phyloP scores from a whole-genome alignment of 2,113 vertebrate genomes.

The Passer montanus region DNA sequence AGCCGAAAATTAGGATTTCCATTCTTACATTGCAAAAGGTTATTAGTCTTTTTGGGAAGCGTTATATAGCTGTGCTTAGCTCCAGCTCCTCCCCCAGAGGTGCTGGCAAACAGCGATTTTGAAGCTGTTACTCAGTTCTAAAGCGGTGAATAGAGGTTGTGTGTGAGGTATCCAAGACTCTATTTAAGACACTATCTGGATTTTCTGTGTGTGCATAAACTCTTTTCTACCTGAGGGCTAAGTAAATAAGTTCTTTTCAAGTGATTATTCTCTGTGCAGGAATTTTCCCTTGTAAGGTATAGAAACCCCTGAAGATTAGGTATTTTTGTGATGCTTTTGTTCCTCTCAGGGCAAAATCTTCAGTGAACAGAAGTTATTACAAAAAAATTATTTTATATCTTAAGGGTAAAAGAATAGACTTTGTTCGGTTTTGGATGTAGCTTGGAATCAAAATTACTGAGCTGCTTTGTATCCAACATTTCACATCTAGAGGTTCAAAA shows the following conservation, averaged over 20 bases:
- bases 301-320: constrained; percentile 18
- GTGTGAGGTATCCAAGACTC: not conserved
- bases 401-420: not conserved
- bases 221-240: constrained; percentile 33
- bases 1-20: not conserved
- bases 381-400: constrained; percentile 5
- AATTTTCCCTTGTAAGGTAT: constrained; percentile 12
- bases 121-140: constrained; percentile 24
- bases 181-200: constrained; percentile 33
- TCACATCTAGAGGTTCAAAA: not conserved
- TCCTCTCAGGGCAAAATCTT: constrained; percentile 32
- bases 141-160: not conserved
- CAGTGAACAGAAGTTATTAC: constrained; percentile 42
- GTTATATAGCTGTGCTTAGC: not conserved
- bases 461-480: not conserved
- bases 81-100: not conserved
- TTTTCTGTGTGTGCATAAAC: constrained; percentile 42
- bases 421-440: not conserved
- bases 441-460: constrained; percentile 7
- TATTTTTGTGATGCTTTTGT: constrained; percentile 40
- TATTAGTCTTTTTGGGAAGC: constrained; percentile 2
- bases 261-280: constrained; percentile 33
- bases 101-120: not conserved
- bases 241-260: constrained; percentile 58
- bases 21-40: not conserved